Base-by-base conservation (phyloP, 2,797 vertebrate species). In the Lithobates sylvaticus region DNA sequence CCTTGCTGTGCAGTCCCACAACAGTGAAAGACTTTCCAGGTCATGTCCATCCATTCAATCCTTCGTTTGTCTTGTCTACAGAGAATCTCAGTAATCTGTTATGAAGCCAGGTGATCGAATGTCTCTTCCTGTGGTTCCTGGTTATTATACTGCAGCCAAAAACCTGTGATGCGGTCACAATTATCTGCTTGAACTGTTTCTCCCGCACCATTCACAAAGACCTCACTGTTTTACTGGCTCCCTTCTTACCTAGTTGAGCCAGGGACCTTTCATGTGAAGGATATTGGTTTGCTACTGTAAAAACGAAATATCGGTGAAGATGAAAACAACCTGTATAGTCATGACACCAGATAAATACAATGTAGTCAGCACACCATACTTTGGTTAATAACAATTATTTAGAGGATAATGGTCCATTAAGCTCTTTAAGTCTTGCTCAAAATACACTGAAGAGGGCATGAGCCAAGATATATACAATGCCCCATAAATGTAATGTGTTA, bases 141-240 rank as follows among this genome's bases (percentile, higher is more conserved):
- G 50, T 83, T 73, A 87, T 83, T 87, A 83, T 83, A 65, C 68
- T 15, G 44, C 10, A 65, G 85, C 85, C 79, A 86, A 75, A 36
- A 64, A 58, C 73, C 54, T 39, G 86, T 74, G 80, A 83, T 74
- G 80, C 47, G 80, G 73, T 83, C 68, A 54, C 29, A 65, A 73
- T 78, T 83, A 83, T 71, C 80, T 72, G 44, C 64, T 21, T 70
- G 74, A 70, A 83, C 68, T 64, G 58, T 58, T 74, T 78, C 58
- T 39, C 26, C 32, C 34, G 54, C 10, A 21, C 70, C 67, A 16
- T 12, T 70, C 81, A 87, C 86, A 87, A 87, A 68, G 76, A 61
- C 76, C 70, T 39, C 65, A 39, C 47, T 83, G 86, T 87, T 87
- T 42, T 42, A 13, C 44, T 73, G 50, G 34, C 50, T 72, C 67